These are phyloP conservation scores for Linurgus olivaceus DNA, from an alignment of 2,797 vertebrate genomes.

Conservation along the genomic window DNA sequence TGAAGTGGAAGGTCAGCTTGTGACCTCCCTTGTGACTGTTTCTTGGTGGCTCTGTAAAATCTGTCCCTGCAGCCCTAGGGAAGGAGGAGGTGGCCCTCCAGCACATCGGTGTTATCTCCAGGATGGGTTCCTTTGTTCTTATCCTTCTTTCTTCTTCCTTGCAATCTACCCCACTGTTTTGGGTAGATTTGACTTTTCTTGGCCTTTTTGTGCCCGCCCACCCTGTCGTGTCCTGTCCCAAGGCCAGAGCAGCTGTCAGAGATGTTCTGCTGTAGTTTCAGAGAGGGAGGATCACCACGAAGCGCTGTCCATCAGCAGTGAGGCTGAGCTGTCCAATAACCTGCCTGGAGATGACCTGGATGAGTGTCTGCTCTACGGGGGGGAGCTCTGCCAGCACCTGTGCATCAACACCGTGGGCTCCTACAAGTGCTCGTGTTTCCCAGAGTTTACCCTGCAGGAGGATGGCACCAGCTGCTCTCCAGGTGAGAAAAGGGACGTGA, in stretches of 20 bases:
- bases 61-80: background rate
- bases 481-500: conserved; percentile 70
- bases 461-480: conserved; percentile 84
- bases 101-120: background rate
- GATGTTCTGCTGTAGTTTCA: conserved; percentile 74
- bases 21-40: background rate
- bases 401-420: conserved; percentile 87
- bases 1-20: background rate
- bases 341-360: conserved; percentile 84
- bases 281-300: conserved; percentile 79
- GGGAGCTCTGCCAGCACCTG: conserved; percentile 80
- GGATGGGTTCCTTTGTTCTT: background rate
- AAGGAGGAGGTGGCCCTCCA: background rate
- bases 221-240: background rate
- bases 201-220: background rate
- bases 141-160: background rate
- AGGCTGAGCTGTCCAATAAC: conserved; percentile 80
- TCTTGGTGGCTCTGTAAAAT: background rate
- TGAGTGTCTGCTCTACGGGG: conserved; percentile 79
- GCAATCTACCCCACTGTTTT: background rate
- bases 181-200: background rate
- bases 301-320: conserved; percentile 80
- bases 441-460: conserved; percentile 81
- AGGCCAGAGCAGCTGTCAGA: background rate
- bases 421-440: conserved; percentile 85